Evolutionary conservation across 2,113 vertebrate genomes (phyloP), one percentile per base, ranked within the genome.

Genomic region (Eolophus roseicapilla): DNA sequence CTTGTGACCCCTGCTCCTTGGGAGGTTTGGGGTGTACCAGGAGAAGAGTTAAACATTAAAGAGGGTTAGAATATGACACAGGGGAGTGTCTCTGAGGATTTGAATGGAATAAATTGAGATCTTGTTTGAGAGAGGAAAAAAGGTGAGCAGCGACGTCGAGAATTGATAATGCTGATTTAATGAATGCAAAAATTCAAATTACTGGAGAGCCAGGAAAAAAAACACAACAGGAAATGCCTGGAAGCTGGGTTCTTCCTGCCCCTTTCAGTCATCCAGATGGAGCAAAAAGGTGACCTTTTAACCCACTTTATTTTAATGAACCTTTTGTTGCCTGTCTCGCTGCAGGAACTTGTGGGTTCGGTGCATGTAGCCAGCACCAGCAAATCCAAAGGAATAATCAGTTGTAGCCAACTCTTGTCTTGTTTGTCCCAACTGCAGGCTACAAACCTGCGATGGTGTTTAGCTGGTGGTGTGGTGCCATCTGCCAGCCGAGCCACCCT

Each of bases 391-490:
- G 60, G 53, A 53, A 60, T 21, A 44, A 71, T 13, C 33, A 5
- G 15, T 1, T 39, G 52, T 13, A 23, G 52, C 50, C 71, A 16
- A 19, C 50, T 7, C 67, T 31, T 20, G 94, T 12, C 80, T 28
- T 21, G 19, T 15, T 47, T 49, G 60, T 31, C 63, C 63, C 47
- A 7, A 16, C 67, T 12, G n/a, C 68, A 29, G 84, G n/a, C 49
- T 50, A 4, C 35, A 4, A 23, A 65, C 31, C 1, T 8, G 67
- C 52, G 4, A 1, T 1, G 3, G 24, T 3, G 12, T 46, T n/a
- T 5, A 2, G 25, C 24, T 6, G 60, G 39, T 37, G 3, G 3
- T 15, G 80, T 17, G 65, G 59, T 46, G 71, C 33, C 63, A 21
- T 21, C 53, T 33, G 21, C 27, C 35, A 55, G 46, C 68, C 16